Evolutionary conservation across 2,888 invertebrate genomes (phyloP), one percentile per base, ranked within the genome.

Genomic region (Eucera pruinosa): DNA sequence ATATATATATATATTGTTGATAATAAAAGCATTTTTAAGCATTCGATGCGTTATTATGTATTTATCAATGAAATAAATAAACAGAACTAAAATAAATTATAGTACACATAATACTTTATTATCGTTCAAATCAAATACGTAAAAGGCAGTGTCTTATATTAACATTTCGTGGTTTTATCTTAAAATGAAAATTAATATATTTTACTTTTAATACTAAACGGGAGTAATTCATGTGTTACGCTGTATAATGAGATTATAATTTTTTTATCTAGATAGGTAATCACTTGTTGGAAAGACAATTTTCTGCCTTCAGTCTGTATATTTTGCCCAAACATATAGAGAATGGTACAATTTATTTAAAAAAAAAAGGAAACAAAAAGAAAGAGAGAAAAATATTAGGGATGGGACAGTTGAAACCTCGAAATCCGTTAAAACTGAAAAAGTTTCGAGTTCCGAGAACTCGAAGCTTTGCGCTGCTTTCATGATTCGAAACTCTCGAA

Each of bases 291-390:
- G 61, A 43, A 57, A 71, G 68, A 78, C 74, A 68, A 68, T 69
- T 55, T 68, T 80, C 61, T 81, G 79, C 61, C 74, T 78, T 82
- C 81, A 81, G 83, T 79, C 83, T 78, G 70, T 82, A 81, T 82
- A 82, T 81, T 82, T 81, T 70, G 79, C 67, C 67, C 83, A 82
- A 82, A 81, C 69, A 70, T 78, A 62, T 73, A 61, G 61, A 71
- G 67, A 64, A 81, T 74, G 55, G 39, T 81, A 81, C 81, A 78
- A 82, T 82, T 65, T 5, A 9, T 30, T 5, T 2, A 36, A 36
- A 11, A 36, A 9, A 36, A 36, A 36, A 36, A n/a, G n/a, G n/a
- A n/a, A n/a, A n/a, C n/a, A n/a, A n/a, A n/a, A n/a, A n/a, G n/a
- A n/a, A n/a, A 30, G 6, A 30, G 6, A 30, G 6, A 30, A 30